Evolutionary conservation across 1,140 invertebrate species (phyloP), one percentile per base, ranked within the genome.

Genomic region (Pogonomyrmex californicus): DNA sequence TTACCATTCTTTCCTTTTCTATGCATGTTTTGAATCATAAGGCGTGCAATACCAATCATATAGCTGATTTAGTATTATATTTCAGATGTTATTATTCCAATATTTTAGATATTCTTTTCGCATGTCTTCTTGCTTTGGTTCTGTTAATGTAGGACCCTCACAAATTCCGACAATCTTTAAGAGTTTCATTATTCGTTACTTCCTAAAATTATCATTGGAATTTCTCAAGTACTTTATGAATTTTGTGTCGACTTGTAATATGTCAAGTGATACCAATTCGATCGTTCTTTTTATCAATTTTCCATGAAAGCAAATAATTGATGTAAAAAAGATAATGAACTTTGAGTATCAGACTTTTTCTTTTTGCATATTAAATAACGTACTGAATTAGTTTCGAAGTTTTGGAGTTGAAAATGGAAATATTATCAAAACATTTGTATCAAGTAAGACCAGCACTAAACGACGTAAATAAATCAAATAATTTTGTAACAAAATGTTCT

Each of bases 321-420:
- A 98, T 96, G 30, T 96, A 91, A 87, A 95, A 96, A 51, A 99
- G 94, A 95, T 99, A 98, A 10, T 95, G 0, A 98, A 85, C 95
- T 93, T 38, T 96, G 93, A 6, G 95, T 96, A 6, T 97, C 23
- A 23, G 23, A 23, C 96, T 96, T 96, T 91, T 98, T 97, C 92
- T 97, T 96, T 93, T 98, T 97, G 94, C 99, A 99, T 78, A 99
- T 97, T 58, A 99, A 96, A 94, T 99, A 99, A 94, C 99, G 97
- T 96, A 99, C 99, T 3, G 99, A 99, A 95, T 99, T 99, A 0
- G 99, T 76, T 99, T 96, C 86, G 99, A 99, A 4, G 98, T 98
- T 79, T 99, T 98, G n/a, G 99, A 99, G 95, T 99, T 99, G 86
- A 98, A 97, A 82, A 99, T 98, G 73, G 96, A 96, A 12, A 99